A percentile compares a stretch with the other conserved stretches of the same genome.
Conservation (phyloP, 2,888 invertebrate species). For the Glaucopsyche alexis region DNA sequence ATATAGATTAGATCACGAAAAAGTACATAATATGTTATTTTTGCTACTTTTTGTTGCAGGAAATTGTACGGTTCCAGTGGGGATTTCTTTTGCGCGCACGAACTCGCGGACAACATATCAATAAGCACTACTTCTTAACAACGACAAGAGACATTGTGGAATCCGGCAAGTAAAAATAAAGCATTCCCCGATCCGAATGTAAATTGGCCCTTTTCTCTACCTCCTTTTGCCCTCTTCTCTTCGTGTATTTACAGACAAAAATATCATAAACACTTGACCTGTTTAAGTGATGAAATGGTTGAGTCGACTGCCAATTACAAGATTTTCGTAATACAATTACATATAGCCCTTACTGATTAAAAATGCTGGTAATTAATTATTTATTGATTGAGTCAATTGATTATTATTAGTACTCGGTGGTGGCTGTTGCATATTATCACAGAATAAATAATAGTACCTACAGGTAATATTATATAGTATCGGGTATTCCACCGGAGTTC, state of each 20-base stretch:
- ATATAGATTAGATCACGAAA: no score
- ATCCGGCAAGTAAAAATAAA: slow-evolving; percentile 36
- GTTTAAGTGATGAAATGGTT: background rate
- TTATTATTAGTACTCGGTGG: no score
- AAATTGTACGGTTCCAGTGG: no score
- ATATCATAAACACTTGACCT: slow-evolving; percentile 8
- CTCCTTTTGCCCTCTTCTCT: background rate
- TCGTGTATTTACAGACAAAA: background rate
- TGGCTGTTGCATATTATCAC: no score
- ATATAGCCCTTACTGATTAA: background rate
- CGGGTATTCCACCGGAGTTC: no score
- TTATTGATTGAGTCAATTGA: no score
- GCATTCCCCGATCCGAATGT: slow-evolving; percentile 34
- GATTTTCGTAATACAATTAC: background rate
- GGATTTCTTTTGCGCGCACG: no score
- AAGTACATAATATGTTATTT: no score
- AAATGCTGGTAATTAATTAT: background rate
- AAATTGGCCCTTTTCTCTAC: slow-evolving; percentile 27
- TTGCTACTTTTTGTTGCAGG: no score
- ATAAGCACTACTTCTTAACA: background rate
- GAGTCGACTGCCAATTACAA: background rate
- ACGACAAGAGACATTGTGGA: slow-evolving; percentile 32
- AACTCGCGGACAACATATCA: no score
- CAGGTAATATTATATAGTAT: no score
- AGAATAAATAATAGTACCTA: no score